Evolutionary conservation across 1,140 invertebrate species (phyloP).

Genomic region (Galleria mellonella): DNA sequence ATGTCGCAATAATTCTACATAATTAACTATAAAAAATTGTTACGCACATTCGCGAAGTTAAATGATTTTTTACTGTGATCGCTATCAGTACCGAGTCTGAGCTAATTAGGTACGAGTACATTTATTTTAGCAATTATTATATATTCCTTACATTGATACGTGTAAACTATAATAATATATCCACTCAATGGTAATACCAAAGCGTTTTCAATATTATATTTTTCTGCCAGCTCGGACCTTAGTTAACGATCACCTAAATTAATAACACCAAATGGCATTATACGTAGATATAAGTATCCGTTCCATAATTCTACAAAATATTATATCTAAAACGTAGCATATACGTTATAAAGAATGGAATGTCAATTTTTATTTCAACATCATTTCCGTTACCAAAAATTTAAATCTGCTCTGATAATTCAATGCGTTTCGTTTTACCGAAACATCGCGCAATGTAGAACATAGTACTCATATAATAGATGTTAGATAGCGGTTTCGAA

Average conservation of each 20-base stretch:
- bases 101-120: too few relatives aligned
- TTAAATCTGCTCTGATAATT: background rate
- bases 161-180: too few relatives aligned
- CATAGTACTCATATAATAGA: too few relatives aligned
- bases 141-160: too few relatives aligned
- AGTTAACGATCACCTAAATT: background rate
- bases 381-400: conserved; percentile 8
- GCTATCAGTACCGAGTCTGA: conserved; percentile 2
- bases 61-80: conserved; percentile 68
- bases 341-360: conserved; percentile 17
- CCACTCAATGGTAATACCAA: too few relatives aligned
- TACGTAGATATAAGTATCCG: conserved; percentile 12
- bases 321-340: conserved; percentile 5
- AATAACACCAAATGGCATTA: conserved; percentile 13
- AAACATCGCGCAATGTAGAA: too few relatives aligned
- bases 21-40: conserved; percentile 48
- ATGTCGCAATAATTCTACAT: conserved; percentile 31
- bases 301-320: conserved; percentile 4
- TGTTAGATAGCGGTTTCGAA: too few relatives aligned
- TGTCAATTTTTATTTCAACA: conserved; percentile 49
- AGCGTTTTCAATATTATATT: too few relatives aligned
- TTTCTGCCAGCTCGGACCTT: too few relatives aligned
- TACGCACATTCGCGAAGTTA: conserved; percentile 69
- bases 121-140: too few relatives aligned
- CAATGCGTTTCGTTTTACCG: too few relatives aligned